Evolutionary conservation across 2,797 vertebrate genomes (phyloP).

Genomic region (Rhincodon typus): DNA sequence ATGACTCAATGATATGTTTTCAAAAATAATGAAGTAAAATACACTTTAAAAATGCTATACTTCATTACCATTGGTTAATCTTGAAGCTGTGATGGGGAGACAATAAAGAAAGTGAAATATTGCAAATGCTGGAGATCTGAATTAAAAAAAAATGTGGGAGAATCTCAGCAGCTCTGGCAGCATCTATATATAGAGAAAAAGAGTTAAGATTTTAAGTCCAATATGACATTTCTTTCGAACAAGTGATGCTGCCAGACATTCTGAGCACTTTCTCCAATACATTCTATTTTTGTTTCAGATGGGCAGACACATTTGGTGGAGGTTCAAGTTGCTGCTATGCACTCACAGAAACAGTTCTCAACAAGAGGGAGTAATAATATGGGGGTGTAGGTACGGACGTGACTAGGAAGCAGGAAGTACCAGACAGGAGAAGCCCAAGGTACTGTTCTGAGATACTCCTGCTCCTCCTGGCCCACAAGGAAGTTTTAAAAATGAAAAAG

Average conservation of each 20-base stretch:
- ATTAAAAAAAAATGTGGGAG: too few relatives aligned
- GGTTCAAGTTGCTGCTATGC: too few relatives aligned
- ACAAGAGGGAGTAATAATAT: neutral
- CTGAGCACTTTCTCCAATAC: too few relatives aligned
- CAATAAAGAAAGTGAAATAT: too few relatives aligned
- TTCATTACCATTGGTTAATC: neutral
- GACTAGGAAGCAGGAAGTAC: neutral
- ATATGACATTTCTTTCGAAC: too few relatives aligned
- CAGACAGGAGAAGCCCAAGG: neutral
- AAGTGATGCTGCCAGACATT: too few relatives aligned
- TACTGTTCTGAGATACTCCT: neutral
- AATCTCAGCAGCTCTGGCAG: too few relatives aligned
- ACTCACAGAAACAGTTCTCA: neutral
- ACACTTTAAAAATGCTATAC: too few relatives aligned
- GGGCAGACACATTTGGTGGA: neutral
- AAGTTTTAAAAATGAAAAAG: neutral
- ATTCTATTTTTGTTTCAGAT: neutral
- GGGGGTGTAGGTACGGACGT: neutral
- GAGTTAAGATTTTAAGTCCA: too few relatives aligned
- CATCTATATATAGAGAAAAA: too few relatives aligned
- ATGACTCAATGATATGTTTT: neutral
- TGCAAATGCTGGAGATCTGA: too few relatives aligned
- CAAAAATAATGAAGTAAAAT: too few relatives aligned
- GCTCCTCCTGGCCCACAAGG: neutral
- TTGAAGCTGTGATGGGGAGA: neutral